Conservation (phyloP, 30 jellyfish, hydroid and myxozoan genomes). For the Clytia hemisphaerica region DNA sequence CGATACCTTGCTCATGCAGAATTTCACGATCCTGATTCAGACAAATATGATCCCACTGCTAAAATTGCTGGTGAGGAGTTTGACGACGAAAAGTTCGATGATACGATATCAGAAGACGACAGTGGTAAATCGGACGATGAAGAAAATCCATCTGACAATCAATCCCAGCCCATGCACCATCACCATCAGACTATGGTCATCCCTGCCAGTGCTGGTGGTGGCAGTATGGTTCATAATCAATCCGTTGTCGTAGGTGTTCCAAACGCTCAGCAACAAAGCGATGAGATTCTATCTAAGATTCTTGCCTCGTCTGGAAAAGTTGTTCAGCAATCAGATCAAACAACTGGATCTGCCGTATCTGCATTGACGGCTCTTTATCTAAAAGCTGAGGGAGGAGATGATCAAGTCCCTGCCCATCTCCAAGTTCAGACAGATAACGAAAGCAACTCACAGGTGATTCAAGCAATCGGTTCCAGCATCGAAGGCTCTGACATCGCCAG, state of each 20-base stretch:
- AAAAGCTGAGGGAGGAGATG: too few relatives aligned
- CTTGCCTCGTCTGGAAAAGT: too few relatives aligned
- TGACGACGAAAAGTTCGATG: conserved; percentile 17
- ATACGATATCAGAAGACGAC: conserved; percentile 22
- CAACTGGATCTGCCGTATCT: too few relatives aligned
- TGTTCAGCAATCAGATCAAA: too few relatives aligned
- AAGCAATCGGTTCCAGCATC: too few relatives aligned
- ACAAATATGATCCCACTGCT: conserved; percentile 8
- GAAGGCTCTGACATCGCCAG: too few relatives aligned
- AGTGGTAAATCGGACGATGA: conserved; percentile 12
- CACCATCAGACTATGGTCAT: background rate
- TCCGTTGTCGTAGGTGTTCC: background rate
- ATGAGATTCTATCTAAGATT: background rate
- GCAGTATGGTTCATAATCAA: background rate
- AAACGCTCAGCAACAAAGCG: background rate
- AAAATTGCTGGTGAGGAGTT: conserved; percentile 9
- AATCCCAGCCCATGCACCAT: conserved; percentile 2
- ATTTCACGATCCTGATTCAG: conserved; percentile 30
- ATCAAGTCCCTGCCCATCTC: too few relatives aligned
- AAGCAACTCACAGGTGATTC: too few relatives aligned
- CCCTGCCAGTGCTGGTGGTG: conserved; percentile 8
- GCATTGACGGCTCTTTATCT: too few relatives aligned
- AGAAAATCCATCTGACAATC: background rate
- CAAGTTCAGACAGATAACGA: too few relatives aligned
- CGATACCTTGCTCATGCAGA: conserved; percentile 15